Evolutionary conservation across 30 jellyfish, hydroid and myxozoan species (phyloP).

Genomic region (Aurelia aurita): DNA sequence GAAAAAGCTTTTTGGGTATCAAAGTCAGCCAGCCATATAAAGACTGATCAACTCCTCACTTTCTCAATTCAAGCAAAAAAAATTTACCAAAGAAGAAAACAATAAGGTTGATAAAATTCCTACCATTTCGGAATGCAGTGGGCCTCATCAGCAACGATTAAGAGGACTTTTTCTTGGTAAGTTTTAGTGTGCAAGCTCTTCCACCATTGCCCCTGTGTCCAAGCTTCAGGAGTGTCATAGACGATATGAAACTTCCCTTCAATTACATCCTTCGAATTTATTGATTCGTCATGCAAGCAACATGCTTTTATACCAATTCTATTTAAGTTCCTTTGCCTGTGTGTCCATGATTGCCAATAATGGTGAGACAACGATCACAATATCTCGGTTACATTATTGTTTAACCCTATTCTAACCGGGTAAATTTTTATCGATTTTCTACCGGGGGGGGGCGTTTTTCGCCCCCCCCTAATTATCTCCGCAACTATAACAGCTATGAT

Average conservation of each 20-base stretch:
- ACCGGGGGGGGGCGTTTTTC: too few species aligned
- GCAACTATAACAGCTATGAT: too few species aligned
- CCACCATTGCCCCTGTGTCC: slow-evolving; percentile 26
- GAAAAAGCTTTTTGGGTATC: too few species aligned
- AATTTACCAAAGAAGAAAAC: not conserved
- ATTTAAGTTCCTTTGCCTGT: slow-evolving; percentile 10
- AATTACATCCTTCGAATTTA: not conserved
- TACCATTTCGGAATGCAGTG: slow-evolving; percentile 40
- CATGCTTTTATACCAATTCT: not conserved
- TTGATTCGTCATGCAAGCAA: slow-evolving; percentile 19
- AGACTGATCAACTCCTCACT: not conserved
- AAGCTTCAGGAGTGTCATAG: slow-evolving; percentile 22
- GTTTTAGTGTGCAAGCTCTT: slow-evolving; percentile 22
- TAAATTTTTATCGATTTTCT: too few species aligned
- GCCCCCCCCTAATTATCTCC: too few species aligned
- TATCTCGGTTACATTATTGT: not conserved
- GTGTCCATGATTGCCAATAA: slow-evolving; percentile 19
- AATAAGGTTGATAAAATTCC: not conserved
- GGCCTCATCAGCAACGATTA: slow-evolving; percentile 62
- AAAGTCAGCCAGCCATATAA: not conserved
- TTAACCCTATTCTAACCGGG: too few species aligned
- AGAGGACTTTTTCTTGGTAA: slow-evolving; percentile 19
- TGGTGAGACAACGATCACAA: slow-evolving; percentile 15
- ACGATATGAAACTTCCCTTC: slow-evolving; percentile 1
- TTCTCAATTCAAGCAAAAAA: not conserved